A percentile compares a stretch with the other conserved stretches of the same genome.
Evolutionary conservation across 2,888 invertebrate species (phyloP).

Genomic region (Meiosimyza decipiens): DNA sequence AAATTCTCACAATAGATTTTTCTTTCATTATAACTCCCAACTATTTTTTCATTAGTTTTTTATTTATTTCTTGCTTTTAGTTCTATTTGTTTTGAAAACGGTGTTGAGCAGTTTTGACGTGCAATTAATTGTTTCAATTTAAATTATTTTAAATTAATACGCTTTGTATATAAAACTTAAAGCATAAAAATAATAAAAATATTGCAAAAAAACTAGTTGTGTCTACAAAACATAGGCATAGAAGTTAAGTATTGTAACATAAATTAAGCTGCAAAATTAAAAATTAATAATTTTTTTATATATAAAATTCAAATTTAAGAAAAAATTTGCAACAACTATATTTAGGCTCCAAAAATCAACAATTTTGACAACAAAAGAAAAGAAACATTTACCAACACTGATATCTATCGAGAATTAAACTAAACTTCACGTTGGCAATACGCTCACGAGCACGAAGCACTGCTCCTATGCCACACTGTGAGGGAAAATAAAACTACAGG

Average conservation of each 20-base stretch:
- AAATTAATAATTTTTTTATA: conserved; percentile 47
- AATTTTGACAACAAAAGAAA: conserved; percentile 40
- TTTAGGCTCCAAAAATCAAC: conserved; percentile 53
- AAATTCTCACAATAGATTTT: conserved; percentile 15
- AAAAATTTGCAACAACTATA: conserved; percentile 18
- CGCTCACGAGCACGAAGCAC: background rate
- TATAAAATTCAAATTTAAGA: conserved; percentile 47
- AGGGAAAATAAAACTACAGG: background rate
- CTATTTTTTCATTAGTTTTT: background rate
- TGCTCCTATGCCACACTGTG: background rate
- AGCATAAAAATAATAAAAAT: conserved; percentile 7
- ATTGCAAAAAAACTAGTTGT: conserved; percentile 6
- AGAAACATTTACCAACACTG: conserved; percentile 30
- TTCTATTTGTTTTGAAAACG: conserved; percentile 16
- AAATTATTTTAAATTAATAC: background rate
- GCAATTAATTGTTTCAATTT: background rate
- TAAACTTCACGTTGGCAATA: background rate
- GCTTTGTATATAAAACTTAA: background rate
- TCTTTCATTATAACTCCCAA: conserved; percentile 3
- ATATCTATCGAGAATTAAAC: background rate
- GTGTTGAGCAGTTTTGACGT: conserved; percentile 15
- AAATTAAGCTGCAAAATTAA: conserved; percentile 52
- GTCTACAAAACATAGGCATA: conserved; percentile 6
- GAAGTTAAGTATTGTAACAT: background rate
- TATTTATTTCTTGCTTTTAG: conserved; percentile 21